Percentiles rank a stretch among this genome's conserved stretches.
Evolutionary conservation across 2,797 vertebrate species (phyloP).

Genomic region (Parauchenoglanis punctatus): DNA sequence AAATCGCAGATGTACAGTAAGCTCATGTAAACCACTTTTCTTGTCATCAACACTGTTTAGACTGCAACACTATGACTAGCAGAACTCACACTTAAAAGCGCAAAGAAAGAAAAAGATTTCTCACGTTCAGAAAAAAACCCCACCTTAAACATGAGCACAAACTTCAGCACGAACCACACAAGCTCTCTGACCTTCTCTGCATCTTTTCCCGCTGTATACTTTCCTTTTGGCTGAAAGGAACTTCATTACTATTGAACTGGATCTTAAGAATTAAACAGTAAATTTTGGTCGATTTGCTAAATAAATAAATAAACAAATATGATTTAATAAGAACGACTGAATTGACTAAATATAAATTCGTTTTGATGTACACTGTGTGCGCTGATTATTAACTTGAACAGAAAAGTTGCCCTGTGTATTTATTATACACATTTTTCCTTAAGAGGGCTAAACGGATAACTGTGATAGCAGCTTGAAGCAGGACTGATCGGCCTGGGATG

Average conservation of each 20-base stretch:
- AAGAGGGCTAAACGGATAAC: neutral
- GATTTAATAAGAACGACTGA: no score
- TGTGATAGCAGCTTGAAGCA: neutral
- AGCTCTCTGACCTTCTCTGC: neutral
- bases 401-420: neutral
- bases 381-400: neutral
- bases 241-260: neutral
- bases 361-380: neutral
- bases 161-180: neutral
- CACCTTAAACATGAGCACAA: neutral
- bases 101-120: neutral
- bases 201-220: neutral
- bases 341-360: neutral
- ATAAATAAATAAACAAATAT: no score
- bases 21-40: no score
- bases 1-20: neutral
- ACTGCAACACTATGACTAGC: neutral
- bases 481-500: neutral
- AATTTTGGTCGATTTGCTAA: no score
- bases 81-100: neutral
- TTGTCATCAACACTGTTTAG: neutral
- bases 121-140: neutral
- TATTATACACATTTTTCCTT: neutral
- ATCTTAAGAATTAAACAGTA: no score
- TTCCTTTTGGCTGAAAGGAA: neutral